Percentiles rank a stretch among this genome's conserved stretches.
These are phyloP conservation scores for Myrmophylax atrothorax DNA, from an alignment of 2,113 vertebrate species.

Conservation along the genomic window DNA sequence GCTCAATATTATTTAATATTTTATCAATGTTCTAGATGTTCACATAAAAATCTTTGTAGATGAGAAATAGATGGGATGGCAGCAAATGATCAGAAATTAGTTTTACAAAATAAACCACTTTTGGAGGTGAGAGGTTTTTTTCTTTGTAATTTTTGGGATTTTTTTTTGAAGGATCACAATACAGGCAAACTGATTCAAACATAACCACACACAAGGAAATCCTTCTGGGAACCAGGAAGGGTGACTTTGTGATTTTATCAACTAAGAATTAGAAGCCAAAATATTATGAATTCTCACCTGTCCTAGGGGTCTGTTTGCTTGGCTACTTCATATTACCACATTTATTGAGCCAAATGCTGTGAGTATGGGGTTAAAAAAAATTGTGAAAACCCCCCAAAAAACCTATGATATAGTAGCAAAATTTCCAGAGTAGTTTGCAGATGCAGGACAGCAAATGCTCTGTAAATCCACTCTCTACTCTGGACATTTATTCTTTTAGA, in stretches of 20 bases:
- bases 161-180: neutral
- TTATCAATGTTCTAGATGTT: constrained; percentile 2
- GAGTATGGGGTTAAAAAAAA: neutral
- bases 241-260: neutral
- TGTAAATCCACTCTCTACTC: neutral
- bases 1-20: constrained; percentile 18
- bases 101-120: neutral
- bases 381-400: neutral
- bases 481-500: neutral
- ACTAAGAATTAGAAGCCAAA: neutral
- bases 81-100: neutral
- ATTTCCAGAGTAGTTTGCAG: neutral
- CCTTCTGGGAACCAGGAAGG: neutral
- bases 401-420: neutral
- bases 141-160: neutral
- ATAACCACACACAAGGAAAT: neutral
- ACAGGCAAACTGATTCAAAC: neutral
- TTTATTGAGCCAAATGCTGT: neutral
- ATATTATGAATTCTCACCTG: neutral
- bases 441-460: neutral
- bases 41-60: neutral
- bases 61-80: neutral
- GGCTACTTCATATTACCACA: neutral
- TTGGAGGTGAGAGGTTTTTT: neutral
- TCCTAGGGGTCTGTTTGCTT: neutral